Evolutionary conservation across 2,113 vertebrate species (phyloP), one percentile per base, ranked within the genome.

Genomic region (Ochotona curzoniae): DNA sequence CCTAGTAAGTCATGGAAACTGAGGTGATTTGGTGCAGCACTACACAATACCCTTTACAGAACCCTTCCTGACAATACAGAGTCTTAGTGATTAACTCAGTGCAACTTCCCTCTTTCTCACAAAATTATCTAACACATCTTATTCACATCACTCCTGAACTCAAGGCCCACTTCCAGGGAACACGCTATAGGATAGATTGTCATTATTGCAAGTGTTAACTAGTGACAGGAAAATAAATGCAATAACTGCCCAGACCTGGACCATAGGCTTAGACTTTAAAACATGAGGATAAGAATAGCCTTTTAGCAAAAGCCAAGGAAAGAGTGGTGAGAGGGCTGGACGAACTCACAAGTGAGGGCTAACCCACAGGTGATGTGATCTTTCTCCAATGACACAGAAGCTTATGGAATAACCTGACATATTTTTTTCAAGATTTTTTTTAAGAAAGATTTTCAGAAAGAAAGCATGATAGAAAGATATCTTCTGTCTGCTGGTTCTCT

Each of bases 41-140:
- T 35, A 23, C 30, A 49, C 0, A 44, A 21, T 2, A 32, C 1
- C 1, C 21, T 69, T 88, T 0, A 0, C 13, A 35, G 38, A 44
- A 61, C 38, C 49, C 35, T 63, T 54, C 32, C 21, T 26, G 8
- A 66, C 17, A 35, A 14, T 35, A 26, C 1, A 67, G 10, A 2
- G 1, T 93, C 17, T 4, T 13, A 47, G 3, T 2, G 14, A 23
- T 26, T 35, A 66, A 49, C 35, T 87, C 2, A 32, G 51, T 2
- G 54, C 8, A 15, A 87, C 21, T 38, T n/a, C 17, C 15, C 12
- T 87, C 38, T 10, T 75, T 38, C 47, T 13, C 44, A 69, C 6
- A 79, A 35, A 13, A 69, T 47, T 96, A 87, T 49, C 71, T 49
- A 87, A 61, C 28, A 66, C 92, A 47, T 83, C 26, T 60, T 26